Evolutionary conservation across 2,797 vertebrate genomes (phyloP), one percentile per base, ranked within the genome.

Genomic region (Myotis findleyi): DNA sequence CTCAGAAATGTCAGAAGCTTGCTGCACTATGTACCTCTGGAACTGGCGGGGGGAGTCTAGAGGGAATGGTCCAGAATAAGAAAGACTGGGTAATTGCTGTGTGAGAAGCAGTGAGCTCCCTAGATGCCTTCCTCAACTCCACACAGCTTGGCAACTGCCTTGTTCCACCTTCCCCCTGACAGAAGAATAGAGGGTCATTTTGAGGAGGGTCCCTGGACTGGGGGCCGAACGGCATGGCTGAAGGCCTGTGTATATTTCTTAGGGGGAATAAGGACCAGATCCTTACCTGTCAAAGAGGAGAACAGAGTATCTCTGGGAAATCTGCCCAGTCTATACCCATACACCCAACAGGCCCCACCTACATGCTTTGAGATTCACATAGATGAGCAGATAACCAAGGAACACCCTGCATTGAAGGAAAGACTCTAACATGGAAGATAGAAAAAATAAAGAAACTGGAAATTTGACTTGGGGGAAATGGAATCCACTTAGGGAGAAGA

Each of bases 401-500:
- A 62, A 27, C 21, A 68, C n/a, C 3, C 33, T 36, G 51, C 38
- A 68, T 3, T 85, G n/a, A 55, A 90, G 66, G 25, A 68, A 76
- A 64, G 30, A 30, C 17, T 81, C 44, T 23, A 69, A 83, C 21
- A 20, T 57, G 51, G 23, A 77, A 91, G 76, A 84, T 2, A 44
- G 21, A 38, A 89, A 75, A 64, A 33, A 13, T 51, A 86, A 77
- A 84, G 27, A 59, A 91, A 94, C 11, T 20, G 36, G 76, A 91
- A 87, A 66, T 62, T 3, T 41, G 21, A 80, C 38, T 33, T 53
- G 33, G 30, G 20, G 18, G 18, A 87, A 92, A 89, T 62, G 89
- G 38, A 91, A 94, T 86, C 36, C 55, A 94, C 64, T 90, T 33
- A 86, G 55, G 49, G 36, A 95, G 41, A 90, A 89, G 21, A 87